Evolutionary conservation across 2,888 invertebrate genomes (phyloP), one percentile per base, ranked within the genome.

Genomic region (Mellilla xanthometata): DNA sequence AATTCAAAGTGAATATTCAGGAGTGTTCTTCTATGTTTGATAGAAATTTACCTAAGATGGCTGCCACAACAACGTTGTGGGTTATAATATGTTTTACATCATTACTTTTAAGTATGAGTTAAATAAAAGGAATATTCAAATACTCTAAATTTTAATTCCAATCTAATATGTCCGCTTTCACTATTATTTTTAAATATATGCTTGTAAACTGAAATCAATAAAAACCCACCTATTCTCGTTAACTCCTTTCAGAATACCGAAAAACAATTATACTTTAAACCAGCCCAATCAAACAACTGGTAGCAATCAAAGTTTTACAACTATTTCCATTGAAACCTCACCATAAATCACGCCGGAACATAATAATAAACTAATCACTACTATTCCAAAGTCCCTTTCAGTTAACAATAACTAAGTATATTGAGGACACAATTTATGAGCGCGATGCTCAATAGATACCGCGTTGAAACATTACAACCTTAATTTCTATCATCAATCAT

Each of bases 401-500:
- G 68, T 65, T 62, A 67, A 60, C 73, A 68, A 58, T 67, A 65
- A 68, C 62, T 64, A 62, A 60, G 58, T 63, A 61, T 58, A 61
- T 75, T 68, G 70, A 65, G 72, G 66, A 72, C 54, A 67, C 65
- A 71, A 68, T 78, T 76, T 71, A 69, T 73, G 72, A 73, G 73
- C 68, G 62, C 62, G 56, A 67, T 65, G 58, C 36, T 55, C 46
- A 63, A 69, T 65, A 60, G 58, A 64, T 59, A 62, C 52, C 54
- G 55, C 52, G 58, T 52, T 44, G 52, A 61, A 59, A 39, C 27
- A 26, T 5, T 49, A 53, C 42, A 56, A 36, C 7, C 38, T 12
- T 38, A 10, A 2, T 31, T n/a, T 2, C 19, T 1, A 1, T 2
- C 4, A 5, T 1, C 4, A 39, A 7, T 23, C 39, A 43, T 3